These are phyloP conservation scores for Sylvilagus bachmani DNA, from an alignment of 2,113 vertebrate species.

Conservation along the genomic window DNA sequence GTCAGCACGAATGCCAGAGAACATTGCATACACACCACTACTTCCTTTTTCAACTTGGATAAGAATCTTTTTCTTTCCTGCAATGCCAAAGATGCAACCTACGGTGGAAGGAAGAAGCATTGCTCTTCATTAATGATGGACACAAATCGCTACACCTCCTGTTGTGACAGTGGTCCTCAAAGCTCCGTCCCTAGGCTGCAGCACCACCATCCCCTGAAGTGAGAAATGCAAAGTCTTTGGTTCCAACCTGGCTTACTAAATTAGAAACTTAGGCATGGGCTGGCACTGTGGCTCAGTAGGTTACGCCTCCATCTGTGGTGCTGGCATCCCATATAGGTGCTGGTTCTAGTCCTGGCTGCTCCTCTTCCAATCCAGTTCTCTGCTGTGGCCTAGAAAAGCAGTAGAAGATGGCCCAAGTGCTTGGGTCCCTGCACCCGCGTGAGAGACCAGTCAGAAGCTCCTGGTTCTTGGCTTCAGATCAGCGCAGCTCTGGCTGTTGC, in stretches of 20 bases:
- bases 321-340: too few relatives aligned
- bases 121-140: not conserved
- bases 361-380: too few relatives aligned
- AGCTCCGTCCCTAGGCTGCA: not conserved
- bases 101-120: not conserved
- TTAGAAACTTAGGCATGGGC: not conserved
- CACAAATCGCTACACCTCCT: not conserved
- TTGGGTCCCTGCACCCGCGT: too few relatives aligned
- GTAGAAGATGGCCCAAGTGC: too few relatives aligned
- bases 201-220: not conserved
- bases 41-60: slow-evolving; percentile 30
- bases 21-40: not conserved
- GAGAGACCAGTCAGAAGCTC: too few relatives aligned
- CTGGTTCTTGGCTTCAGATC: too few relatives aligned
- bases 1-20: not conserved
- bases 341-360: too few relatives aligned
- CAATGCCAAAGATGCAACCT: not conserved
- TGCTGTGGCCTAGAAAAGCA: too few relatives aligned
- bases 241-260: not conserved
- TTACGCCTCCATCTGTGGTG: too few relatives aligned
- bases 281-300: too few relatives aligned
- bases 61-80: not conserved
- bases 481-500: too few relatives aligned
- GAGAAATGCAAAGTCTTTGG: not conserved
- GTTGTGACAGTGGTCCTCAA: not conserved